These are phyloP conservation scores for Pituophis catenifer DNA, from an alignment of 2,113 vertebrate genomes.

Conservation along the genomic window DNA sequence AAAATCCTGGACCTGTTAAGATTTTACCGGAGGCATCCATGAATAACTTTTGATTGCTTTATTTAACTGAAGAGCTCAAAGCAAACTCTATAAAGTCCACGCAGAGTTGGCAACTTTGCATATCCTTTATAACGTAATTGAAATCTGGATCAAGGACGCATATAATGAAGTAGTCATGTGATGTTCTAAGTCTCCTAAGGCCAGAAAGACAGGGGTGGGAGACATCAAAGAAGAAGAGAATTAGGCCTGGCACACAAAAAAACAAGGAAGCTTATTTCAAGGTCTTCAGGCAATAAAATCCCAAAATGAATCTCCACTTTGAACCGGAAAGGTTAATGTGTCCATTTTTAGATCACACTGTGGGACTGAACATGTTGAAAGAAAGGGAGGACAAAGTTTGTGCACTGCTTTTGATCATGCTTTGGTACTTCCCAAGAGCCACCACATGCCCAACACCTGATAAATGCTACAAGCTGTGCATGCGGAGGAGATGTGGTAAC, in stretches of 20 bases:
- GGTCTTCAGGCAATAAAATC: conserved; percentile 12
- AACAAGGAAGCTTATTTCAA: not conserved
- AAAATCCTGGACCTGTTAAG: not conserved
- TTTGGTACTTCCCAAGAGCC: conserved; percentile 41
- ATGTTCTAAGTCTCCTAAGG: conserved; percentile 6
- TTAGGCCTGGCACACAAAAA: conserved; percentile 10
- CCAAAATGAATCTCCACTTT: conserved; percentile 48
- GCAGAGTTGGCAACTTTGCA: rapidly evolving
- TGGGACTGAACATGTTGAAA: conserved; percentile 71
- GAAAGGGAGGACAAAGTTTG: conserved; percentile 68
- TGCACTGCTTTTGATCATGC: conserved; percentile 72
- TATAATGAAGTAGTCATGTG: not conserved
- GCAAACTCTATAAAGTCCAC: rapidly evolving
- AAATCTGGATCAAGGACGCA: not conserved
- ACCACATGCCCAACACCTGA: conserved; percentile 81
- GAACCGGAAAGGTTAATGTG: conserved; percentile 46
- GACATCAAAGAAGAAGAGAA: conserved; percentile 34
- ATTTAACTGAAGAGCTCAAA: not conserved
- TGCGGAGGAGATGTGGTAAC: conserved; percentile 49
- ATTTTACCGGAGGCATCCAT: not conserved
- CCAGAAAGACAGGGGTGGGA: not conserved
- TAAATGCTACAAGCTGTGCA: conserved; percentile 65
- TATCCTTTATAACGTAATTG: not conserved
- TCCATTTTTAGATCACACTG: conserved; percentile 66
- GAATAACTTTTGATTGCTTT: not conserved